Conservation (phyloP, 2,797 vertebrate species). For the Triplophysa bombifrons region DNA sequence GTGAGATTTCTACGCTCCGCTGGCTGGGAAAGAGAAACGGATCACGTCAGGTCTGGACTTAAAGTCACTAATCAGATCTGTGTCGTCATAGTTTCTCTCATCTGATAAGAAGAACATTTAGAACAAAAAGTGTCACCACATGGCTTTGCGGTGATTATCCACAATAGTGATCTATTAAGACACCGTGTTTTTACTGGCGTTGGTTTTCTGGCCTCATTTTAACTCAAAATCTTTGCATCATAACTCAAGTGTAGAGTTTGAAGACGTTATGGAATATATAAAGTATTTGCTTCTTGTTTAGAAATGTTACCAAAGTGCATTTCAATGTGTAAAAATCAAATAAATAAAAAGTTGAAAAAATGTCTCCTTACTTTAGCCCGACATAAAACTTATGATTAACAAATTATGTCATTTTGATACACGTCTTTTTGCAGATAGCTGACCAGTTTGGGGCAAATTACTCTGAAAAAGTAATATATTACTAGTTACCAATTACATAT, state of each 20-base stretch:
- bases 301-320: not conserved
- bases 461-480: too few species aligned
- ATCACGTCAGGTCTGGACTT: slow-evolving; percentile 12
- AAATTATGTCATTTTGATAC: too few species aligned
- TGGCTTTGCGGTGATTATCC: not conserved
- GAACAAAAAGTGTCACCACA: slow-evolving; percentile 3
- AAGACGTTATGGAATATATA: not conserved
- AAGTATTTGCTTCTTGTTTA: not conserved
- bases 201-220: not conserved
- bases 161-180: not conserved
- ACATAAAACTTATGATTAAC: too few species aligned
- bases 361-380: too few species aligned
- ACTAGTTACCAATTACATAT: too few species aligned
- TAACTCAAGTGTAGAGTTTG: not conserved
- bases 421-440: too few species aligned
- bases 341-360: too few species aligned
- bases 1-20: not conserved
- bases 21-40: slow-evolving; percentile 32
- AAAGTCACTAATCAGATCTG: slow-evolving; percentile 49
- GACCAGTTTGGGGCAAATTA: too few species aligned
- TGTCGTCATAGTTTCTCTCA: slow-evolving; percentile 63
- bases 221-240: not conserved
- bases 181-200: slow-evolving; percentile 3
- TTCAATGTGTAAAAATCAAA: too few species aligned
- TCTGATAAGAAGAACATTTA: slow-evolving; percentile 32